Percentiles rank a stretch among this genome's conserved stretches.
Evolutionary conservation across 2,797 vertebrate genomes (phyloP).

Genomic region (Leptatherina wallacei): DNA sequence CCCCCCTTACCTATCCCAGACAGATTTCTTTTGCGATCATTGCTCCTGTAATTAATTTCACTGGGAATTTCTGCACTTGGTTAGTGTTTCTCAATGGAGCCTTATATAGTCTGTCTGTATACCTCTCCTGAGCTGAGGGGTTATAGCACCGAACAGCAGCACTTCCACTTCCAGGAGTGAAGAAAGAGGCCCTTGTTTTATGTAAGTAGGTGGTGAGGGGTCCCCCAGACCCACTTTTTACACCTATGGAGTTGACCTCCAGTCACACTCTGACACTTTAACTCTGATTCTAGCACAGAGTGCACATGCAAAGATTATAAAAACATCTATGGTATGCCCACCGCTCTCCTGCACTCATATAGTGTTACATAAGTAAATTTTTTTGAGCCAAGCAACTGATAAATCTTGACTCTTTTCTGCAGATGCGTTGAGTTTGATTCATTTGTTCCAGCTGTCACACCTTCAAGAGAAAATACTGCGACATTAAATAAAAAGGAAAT

Average conservation of each 20-base stretch:
- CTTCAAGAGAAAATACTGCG: too few species aligned
- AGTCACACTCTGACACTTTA: slow-evolving; percentile 14
- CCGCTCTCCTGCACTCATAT: too few species aligned
- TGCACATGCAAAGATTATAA: neutral
- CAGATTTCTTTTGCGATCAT: slow-evolving; percentile 53
- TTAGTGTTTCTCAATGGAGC: slow-evolving; percentile 54
- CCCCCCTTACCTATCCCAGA: slow-evolving; percentile 18
- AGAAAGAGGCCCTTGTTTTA: slow-evolving; percentile 68
- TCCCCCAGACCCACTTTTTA: slow-evolving; percentile 39
- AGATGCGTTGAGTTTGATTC: neutral
- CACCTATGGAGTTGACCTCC: slow-evolving; percentile 31
- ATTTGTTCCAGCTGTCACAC: neutral
- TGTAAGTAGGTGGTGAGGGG: slow-evolving; percentile 21
- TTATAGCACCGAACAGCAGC: slow-evolving; percentile 31
- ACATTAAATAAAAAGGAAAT: neutral
- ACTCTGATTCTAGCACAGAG: neutral
- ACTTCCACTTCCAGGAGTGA: slow-evolving; percentile 28
- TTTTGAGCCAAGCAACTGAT: neutral
- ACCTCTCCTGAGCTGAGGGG: slow-evolving; percentile 45
- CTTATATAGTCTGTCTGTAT: slow-evolving; percentile 61
- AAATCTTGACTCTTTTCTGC: neutral
- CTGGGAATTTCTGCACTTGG: slow-evolving; percentile 64
- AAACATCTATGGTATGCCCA: neutral
- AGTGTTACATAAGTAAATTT: neutral
- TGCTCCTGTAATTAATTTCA: slow-evolving; percentile 74